Evolutionary conservation across 2,113 vertebrate genomes (phyloP), one percentile per base, ranked within the genome.

Genomic region (Aleadryas rufinucha): DNA sequence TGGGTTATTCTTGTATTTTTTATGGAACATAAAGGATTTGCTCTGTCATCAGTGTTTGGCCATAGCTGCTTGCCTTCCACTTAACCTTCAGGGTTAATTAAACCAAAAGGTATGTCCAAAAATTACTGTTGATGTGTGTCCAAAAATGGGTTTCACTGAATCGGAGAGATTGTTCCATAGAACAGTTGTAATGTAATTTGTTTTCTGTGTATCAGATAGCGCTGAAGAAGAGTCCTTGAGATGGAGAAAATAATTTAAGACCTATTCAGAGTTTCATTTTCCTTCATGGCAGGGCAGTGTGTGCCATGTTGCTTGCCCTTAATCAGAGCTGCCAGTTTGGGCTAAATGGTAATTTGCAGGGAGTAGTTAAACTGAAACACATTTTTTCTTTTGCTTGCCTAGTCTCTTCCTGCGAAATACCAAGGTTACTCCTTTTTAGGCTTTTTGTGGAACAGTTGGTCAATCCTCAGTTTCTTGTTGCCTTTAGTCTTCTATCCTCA

Each of bases 21-120:
- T 83, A 23, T 37, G 20, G 35, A 80, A 70, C 39, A 91, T 31
- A 69, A 79, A 22, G 35, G 8, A 53, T 64, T 50, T 28, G 1
- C 60, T 75, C 21, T 63, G 17, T 53, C 69, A 53, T 42, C 65
- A 52, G 24, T 56, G 23, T 77, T 39, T 24, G 21, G 69, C 93
- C 50, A 14, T 93, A 94, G 92, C 77, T 92, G 52, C 83, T 83
- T 95, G 57, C 61, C 63, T 92, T 90, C 56, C 76, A 39, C 65
- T 95, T 93, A 95, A 92, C 56, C 82, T 78, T 93, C 44, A 94
- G 87, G 87, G 71, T 54, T 92, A 91, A 95, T 92, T 96, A 87
- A 79, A 60, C 47, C 53, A 61, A 27, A 90, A 95, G 76, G 52
- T 45, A 17, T 63, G 27, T 85, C 87, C 49, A 89, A 86, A 89